phyloP scores from a whole-genome alignment of 2,797 vertebrate species.

The Eulemur mongoz region DNA sequence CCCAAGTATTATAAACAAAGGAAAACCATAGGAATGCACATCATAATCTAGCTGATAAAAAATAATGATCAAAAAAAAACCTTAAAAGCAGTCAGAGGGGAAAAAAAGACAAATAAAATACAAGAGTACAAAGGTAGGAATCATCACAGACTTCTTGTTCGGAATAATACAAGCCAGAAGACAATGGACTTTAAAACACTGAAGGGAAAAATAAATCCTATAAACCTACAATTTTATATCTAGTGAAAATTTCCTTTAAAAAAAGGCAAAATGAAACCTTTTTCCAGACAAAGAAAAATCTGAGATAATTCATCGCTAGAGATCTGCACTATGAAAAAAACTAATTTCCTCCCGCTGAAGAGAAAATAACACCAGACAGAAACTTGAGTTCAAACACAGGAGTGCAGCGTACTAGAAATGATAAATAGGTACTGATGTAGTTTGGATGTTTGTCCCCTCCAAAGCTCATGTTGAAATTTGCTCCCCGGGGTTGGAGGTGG shows the following conservation, averaged over 20 bases:
- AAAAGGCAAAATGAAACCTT: not conserved
- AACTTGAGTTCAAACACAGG: not conserved
- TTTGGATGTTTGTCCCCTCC: not conserved
- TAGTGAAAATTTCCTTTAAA: not conserved
- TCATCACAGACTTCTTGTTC: not conserved
- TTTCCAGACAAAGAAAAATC: not conserved
- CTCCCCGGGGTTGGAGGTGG: not conserved
- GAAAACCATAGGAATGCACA: not conserved
- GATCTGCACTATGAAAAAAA: not conserved
- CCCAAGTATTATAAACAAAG: not conserved
- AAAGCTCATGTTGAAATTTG: not conserved
- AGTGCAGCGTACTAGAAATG: not conserved
- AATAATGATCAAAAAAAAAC: no score
- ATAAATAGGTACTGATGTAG: not conserved
- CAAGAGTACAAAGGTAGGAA: not conserved
- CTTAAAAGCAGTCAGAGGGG: not conserved
- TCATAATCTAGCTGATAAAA: not conserved
- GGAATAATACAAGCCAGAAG: not conserved
- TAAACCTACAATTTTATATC: not conserved
- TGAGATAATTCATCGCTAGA: not conserved
- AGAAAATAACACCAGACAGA: not conserved
- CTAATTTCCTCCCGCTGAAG: not conserved
- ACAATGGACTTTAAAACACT: not conserved
- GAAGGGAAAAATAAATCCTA: not conserved
- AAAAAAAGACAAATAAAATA: not conserved